These are phyloP conservation scores for Capitella teleta DNA, from an alignment of 1,140 invertebrate species.

Conservation along the genomic window DNA sequence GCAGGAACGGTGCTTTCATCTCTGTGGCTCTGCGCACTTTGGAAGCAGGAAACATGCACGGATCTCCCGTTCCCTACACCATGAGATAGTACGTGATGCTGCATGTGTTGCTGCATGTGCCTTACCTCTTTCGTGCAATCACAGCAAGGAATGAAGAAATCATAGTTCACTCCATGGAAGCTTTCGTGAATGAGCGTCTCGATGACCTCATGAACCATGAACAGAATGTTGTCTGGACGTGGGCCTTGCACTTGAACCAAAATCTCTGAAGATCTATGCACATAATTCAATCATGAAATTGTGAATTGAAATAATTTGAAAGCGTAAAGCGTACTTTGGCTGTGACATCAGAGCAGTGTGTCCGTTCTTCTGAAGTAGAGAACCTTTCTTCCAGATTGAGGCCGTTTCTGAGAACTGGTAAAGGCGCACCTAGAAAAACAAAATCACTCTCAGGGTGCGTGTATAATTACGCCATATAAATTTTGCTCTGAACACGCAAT, in stretches of 20 bases:
- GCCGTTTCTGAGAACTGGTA: conserved; percentile 33
- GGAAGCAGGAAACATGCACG: conserved; percentile 27
- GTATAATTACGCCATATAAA: conserved; percentile 1
- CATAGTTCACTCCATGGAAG: conserved; percentile 35
- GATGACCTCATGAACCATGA: conserved; percentile 36
- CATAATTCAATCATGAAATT: no score
- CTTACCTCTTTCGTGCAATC: conserved; percentile 33
- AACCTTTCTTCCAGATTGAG: conserved; percentile 37
- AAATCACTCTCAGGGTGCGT: not conserved
- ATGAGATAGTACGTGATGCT: not conserved
- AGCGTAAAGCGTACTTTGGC: not conserved
- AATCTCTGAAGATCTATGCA: conserved; percentile 15
- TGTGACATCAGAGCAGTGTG: conserved; percentile 31
- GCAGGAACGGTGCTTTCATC: conserved; percentile 33
- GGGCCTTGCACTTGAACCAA: conserved; percentile 31
- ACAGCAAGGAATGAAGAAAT: conserved; percentile 32
- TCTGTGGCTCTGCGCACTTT: conserved; percentile 27
- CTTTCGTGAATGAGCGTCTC: conserved; percentile 35
- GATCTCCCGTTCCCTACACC: conserved; percentile 24
- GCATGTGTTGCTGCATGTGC: not conserved
- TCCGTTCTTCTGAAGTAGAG: conserved; percentile 34
- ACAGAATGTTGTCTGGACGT: conserved; percentile 35
- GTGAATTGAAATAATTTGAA: no score
- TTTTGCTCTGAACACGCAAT: no score
- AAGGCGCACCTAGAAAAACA: conserved; percentile 27